Evolutionary conservation across 2,888 invertebrate genomes (phyloP).

Genomic region (Rhyacophila evoluta): DNA sequence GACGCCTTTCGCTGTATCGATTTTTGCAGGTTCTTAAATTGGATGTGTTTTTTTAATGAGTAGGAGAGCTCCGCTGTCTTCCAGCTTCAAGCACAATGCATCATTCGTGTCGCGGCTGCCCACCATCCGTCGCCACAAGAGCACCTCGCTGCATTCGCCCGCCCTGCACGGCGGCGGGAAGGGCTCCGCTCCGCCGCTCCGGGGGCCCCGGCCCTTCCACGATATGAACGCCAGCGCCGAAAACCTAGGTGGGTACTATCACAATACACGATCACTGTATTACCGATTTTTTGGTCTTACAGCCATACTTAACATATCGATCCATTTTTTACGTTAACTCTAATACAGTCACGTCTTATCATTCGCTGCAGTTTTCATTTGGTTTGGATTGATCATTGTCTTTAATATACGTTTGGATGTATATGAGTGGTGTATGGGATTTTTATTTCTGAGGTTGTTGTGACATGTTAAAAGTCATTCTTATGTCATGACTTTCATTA

Average conservation of each 20-base stretch:
- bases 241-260: slow-evolving; percentile 74
- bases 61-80: slow-evolving; percentile 71
- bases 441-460: background rate
- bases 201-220: slow-evolving; percentile 74
- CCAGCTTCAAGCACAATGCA: slow-evolving; percentile 93
- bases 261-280: background rate
- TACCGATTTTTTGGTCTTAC: background rate
- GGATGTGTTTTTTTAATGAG: too few species aligned
- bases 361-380: background rate
- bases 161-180: slow-evolving; percentile 70
- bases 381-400: background rate
- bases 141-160: slow-evolving; percentile 82
- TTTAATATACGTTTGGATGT: background rate
- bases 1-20: too few species aligned
- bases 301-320: background rate
- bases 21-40: too few species aligned
- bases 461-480: background rate
- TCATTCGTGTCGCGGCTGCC: slow-evolving; percentile 93
- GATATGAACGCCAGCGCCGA: slow-evolving; percentile 81
- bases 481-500: background rate
- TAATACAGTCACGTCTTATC: background rate
- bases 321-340: background rate
- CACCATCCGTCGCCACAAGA: slow-evolving; percentile 86
- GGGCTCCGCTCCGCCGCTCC: slow-evolving; percentile 69
- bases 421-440: background rate